Evolutionary conservation across 2,113 vertebrate genomes (phyloP).

Genomic region (Glaucomys volans): DNA sequence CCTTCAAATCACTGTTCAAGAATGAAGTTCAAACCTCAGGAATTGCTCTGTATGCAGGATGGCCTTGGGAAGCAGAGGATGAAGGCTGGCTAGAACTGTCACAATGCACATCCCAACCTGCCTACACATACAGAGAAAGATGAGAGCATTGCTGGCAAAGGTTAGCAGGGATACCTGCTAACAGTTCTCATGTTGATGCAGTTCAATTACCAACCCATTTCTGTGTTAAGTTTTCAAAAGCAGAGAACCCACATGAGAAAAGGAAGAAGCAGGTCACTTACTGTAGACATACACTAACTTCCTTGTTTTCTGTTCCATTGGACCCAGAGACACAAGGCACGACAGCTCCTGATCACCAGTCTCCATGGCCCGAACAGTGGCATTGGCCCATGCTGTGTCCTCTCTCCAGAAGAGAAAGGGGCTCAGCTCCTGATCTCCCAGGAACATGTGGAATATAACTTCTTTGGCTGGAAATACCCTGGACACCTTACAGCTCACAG

Average conservation of each 20-base stretch:
- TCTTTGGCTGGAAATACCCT: constrained; percentile 70
- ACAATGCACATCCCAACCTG: neutral
- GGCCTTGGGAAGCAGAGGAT: neutral
- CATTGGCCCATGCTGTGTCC: constrained; percentile 65
- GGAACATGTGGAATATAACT: constrained; percentile 56
- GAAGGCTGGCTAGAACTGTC: neutral
- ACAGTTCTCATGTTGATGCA: too few species aligned
- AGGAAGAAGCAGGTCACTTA: constrained; percentile 21
- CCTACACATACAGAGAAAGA: neutral
- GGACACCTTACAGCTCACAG: constrained; percentile 62
- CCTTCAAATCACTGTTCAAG: neutral
- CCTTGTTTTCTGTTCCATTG: constrained; percentile 54
- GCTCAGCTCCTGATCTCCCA: constrained; percentile 73
- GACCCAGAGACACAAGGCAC: constrained; percentile 71
- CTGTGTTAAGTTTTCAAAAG: neutral
- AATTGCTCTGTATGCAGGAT: neutral
- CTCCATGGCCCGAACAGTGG: constrained; percentile 53
- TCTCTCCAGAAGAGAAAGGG: constrained; percentile 59
- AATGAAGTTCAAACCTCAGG: neutral
- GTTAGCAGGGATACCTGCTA: neutral
- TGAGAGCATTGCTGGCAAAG: neutral
- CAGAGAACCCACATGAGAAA: neutral
- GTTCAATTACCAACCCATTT: neutral
- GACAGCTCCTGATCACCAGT: constrained; percentile 66
- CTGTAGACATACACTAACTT: constrained; percentile 62